Conservation (phyloP, 2,888 invertebrate genomes). For the Dioctria rufipes region DNA sequence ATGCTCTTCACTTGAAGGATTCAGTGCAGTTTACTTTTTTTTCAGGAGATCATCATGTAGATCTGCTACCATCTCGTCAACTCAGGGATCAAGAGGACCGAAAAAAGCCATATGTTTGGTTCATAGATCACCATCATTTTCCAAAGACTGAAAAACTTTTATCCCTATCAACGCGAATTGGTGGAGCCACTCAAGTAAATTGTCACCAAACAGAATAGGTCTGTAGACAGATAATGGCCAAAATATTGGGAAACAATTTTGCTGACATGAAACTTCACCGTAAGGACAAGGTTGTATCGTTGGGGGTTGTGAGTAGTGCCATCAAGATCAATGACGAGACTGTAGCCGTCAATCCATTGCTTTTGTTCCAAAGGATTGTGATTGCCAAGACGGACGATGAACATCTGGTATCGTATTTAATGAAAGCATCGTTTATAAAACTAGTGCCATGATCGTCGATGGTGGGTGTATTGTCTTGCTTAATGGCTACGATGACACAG, state of each 20-base stretch:
- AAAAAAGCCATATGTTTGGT: conserved; percentile 10
- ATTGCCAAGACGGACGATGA: background rate
- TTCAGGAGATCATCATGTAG: conserved; percentile 21
- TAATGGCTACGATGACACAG: no score
- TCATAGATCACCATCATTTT: conserved; percentile 44
- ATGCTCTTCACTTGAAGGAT: no score
- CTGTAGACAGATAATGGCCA: conserved; percentile 8
- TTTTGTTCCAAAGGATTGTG: conserved; percentile 23
- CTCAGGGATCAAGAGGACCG: conserved; percentile 17
- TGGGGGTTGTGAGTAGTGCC: background rate
- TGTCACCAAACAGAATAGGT: conserved; percentile 46
- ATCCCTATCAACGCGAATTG: conserved; percentile 54
- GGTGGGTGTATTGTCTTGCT: no score
- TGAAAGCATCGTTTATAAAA: no score
- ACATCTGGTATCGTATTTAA: no score
- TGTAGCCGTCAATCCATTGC: conserved; percentile 32
- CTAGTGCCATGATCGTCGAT: no score
- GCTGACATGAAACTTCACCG: background rate
- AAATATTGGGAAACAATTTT: conserved; percentile 3
- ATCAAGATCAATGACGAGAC: conserved; percentile 6
- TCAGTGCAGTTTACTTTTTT: no score
- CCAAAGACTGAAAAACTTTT: conserved; percentile 21
- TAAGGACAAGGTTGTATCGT: background rate
- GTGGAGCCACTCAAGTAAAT: conserved; percentile 55
- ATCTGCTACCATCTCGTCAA: background rate